Percentiles rank a stretch among this genome's conserved stretches.
Conservation (phyloP, 92 coral and sea anemone genomes). For the Siderastrea siderea region DNA sequence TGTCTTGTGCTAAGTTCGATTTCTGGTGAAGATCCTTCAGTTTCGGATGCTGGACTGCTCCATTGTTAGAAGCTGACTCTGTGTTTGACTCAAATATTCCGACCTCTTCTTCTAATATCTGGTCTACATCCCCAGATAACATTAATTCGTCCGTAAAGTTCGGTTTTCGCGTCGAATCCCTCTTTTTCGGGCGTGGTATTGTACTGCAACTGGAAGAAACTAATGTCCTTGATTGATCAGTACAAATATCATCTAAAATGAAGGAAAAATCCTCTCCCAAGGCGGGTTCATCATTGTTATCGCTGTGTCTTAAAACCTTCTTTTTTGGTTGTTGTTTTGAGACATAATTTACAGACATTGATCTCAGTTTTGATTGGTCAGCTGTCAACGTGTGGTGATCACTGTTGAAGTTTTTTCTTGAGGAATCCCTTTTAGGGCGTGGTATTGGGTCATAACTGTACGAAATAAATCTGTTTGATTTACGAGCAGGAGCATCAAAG, state of each 20-base stretch:
- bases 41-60: neutral
- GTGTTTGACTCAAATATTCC: neutral
- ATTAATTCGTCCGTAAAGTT: slow-evolving; percentile 5
- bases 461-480: neutral
- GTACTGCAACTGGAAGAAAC: neutral
- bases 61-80: neutral
- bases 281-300: neutral
- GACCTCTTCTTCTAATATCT: neutral
- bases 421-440: neutral
- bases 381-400: neutral
- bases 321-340: neutral
- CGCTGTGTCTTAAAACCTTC: neutral
- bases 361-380: neutral
- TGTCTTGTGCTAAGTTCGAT: neutral
- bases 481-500: neutral
- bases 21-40: neutral
- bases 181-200: slow-evolving; percentile 11
- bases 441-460: neutral
- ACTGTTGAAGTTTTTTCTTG: neutral
- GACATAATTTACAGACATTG: neutral
- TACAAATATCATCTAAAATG: neutral
- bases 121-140: slow-evolving; percentile 2
- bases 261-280: neutral
- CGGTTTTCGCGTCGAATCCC: slow-evolving; percentile 3
- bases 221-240: neutral